A percentile compares a stretch with the other conserved stretches of the same genome.
phyloP scores from a whole-genome alignment of 2,113 vertebrate species.

The Chinchilla lanigera region DNA sequence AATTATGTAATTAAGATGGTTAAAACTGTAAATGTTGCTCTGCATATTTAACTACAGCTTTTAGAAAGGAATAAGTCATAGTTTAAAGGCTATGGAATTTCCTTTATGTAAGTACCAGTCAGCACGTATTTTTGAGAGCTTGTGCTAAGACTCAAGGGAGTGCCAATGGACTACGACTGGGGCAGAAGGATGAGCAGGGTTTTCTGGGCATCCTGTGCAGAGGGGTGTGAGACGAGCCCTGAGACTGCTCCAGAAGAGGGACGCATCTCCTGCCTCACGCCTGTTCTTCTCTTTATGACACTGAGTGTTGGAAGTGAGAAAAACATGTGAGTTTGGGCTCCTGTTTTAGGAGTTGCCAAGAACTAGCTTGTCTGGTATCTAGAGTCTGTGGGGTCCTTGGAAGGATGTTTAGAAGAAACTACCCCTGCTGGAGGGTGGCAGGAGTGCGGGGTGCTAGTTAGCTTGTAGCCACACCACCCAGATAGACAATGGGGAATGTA shows the following conservation, averaged over 20 bases:
- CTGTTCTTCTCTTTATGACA: background rate
- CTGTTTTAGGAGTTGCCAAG: conserved; percentile 24
- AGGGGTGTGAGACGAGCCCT: background rate
- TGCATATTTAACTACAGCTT: background rate
- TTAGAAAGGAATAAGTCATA: background rate
- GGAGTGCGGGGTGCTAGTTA: background rate
- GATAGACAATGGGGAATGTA: background rate
- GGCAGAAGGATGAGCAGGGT: background rate
- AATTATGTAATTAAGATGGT: background rate
- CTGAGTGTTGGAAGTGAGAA: background rate
- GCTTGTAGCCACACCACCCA: background rate
- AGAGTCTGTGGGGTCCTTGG: background rate
- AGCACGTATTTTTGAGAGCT: conserved; percentile 30
- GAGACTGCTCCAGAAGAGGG: background rate
- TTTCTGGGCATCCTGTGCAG: background rate
- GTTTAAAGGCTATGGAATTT: conserved; percentile 1
- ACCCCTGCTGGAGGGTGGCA: background rate
- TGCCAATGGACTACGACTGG: background rate
- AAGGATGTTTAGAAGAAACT: background rate
- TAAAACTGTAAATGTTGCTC: background rate
- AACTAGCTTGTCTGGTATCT: background rate
- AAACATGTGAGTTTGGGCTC: background rate
- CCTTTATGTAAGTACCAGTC: background rate
- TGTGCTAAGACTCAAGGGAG: background rate
- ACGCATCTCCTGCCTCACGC: background rate